Conservation (phyloP, 2,113 vertebrate species). For the Periophthalmus modestus region DNA sequence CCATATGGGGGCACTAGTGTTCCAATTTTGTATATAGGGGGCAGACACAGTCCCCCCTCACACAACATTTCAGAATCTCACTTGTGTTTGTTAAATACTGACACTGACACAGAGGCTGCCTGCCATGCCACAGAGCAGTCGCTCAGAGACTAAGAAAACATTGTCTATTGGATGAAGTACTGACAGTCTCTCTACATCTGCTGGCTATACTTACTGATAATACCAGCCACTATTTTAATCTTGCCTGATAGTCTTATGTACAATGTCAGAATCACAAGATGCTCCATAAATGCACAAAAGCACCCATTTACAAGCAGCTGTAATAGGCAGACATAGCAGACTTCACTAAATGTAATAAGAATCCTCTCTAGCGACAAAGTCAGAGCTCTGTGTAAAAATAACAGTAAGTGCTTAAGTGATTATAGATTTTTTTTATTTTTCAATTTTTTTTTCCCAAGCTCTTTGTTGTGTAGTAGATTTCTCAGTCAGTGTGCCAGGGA, state of each 20-base stretch:
- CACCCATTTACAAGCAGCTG: slow-evolving; percentile 28
- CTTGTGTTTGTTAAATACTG: slow-evolving; percentile 64
- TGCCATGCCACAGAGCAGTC: slow-evolving; percentile 49
- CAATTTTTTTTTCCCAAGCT: no score
- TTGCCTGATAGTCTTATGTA: slow-evolving; percentile 45
- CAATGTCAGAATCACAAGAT: slow-evolving; percentile 42
- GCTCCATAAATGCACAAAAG: slow-evolving; percentile 42
- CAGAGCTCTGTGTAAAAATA: no score
- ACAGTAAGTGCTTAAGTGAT: no score
- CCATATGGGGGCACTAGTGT: slow-evolving; percentile 71
- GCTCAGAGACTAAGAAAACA: slow-evolving; percentile 62
- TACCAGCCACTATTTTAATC: slow-evolving; percentile 50
- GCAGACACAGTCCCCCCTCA: slow-evolving; percentile 49
- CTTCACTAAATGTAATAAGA: slow-evolving; percentile 22
- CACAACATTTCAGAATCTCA: slow-evolving; percentile 67
- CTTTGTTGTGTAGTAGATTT: no score
- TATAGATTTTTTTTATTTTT: no score
- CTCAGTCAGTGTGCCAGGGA: no score
- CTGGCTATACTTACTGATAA: slow-evolving; percentile 37
- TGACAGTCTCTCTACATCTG: slow-evolving; percentile 47
- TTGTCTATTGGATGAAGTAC: slow-evolving; percentile 52
- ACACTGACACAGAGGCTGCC: slow-evolving; percentile 51
- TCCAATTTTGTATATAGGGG: slow-evolving; percentile 44
- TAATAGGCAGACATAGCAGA: background rate
- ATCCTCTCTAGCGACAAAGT: slow-evolving; percentile 8